phyloP scores from a whole-genome alignment of 2,113 vertebrate species.

The Cyprinodon tularosa region DNA sequence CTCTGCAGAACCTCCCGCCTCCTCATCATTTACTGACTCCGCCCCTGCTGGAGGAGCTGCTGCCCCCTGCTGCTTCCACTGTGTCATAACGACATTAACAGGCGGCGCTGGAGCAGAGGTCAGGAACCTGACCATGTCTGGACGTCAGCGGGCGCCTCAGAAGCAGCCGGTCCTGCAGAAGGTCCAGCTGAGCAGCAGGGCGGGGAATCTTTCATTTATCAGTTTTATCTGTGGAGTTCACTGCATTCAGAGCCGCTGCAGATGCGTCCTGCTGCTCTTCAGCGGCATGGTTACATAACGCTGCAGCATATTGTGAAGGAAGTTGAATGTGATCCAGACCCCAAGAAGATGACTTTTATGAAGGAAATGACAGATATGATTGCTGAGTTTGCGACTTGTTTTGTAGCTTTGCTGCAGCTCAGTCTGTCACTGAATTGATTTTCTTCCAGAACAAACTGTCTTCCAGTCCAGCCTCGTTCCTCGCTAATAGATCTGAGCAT shows the following conservation, averaged over 20 bases:
- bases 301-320: not conserved
- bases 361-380: not conserved
- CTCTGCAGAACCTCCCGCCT: too few relatives aligned
- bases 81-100: too few relatives aligned
- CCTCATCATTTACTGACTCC: too few relatives aligned
- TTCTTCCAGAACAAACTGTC: not conserved
- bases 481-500: not conserved
- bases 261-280: not conserved
- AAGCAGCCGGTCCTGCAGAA: not conserved
- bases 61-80: too few relatives aligned
- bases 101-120: too few relatives aligned
- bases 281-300: not conserved
- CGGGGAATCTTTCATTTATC: not conserved
- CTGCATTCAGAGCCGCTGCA: not conserved
- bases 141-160: too few relatives aligned
- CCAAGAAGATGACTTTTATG: not conserved
- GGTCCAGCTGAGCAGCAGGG: too few relatives aligned
- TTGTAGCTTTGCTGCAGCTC: not conserved
- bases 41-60: too few relatives aligned
- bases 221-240: not conserved
- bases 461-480: not conserved
- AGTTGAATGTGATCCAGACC: not conserved
- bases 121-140: too few relatives aligned
- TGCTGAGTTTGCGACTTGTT: rapidly evolving
- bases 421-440: not conserved